phyloP scores from a whole-genome alignment of 2,113 vertebrate genomes.

The Gnathonemus echidnorhynchus region DNA sequence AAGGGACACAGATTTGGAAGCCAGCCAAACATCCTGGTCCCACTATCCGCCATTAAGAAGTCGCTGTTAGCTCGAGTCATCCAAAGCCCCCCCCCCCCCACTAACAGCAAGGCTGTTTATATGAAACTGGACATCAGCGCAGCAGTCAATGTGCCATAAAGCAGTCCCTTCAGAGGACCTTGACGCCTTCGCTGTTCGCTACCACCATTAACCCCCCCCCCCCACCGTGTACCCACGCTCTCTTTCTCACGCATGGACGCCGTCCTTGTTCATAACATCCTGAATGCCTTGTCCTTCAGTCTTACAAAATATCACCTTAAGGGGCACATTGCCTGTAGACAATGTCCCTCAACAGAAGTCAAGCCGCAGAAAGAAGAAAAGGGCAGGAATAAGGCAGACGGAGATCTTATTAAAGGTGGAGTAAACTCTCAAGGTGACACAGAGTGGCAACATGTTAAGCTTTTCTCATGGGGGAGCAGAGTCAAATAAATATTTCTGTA shows the following conservation, averaged over 20 bases:
- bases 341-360: not conserved
- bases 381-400: not conserved
- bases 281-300: not conserved
- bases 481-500: not conserved
- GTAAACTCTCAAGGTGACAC: not conserved
- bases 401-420: not conserved
- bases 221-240: not conserved
- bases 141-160: not conserved
- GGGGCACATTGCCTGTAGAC: not conserved
- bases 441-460: not conserved
- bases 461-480: not conserved
- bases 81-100: not conserved
- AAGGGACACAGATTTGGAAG: not conserved
- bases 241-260: not conserved
- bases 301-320: not conserved
- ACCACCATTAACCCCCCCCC: not conserved
- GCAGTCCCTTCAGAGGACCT: not conserved
- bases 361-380: not conserved
- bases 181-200: not conserved
- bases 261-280: not conserved
- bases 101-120: not conserved
- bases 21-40: not conserved
- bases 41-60: not conserved
- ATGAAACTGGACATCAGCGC: not conserved
- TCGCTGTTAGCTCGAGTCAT: not conserved